phyloP scores from a whole-genome alignment of 2,113 vertebrate species.

The Conger conger region DNA sequence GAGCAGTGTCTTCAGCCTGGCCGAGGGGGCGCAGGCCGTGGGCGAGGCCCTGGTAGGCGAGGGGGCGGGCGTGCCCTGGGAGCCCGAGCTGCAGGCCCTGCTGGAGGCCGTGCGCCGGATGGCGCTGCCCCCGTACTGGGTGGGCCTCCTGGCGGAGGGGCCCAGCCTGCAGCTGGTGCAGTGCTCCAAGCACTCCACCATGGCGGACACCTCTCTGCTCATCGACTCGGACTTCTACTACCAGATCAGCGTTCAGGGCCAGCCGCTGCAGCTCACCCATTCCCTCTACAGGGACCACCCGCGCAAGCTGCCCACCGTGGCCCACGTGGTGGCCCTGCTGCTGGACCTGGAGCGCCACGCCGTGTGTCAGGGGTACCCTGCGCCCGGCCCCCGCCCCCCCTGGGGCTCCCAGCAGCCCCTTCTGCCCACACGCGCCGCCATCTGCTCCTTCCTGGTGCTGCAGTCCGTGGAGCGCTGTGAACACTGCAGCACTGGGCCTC shows the following conservation, averaged over 20 bases:
- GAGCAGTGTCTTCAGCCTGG: conserved; percentile 56
- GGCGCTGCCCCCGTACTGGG: conserved; percentile 65
- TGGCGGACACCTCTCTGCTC: conserved; percentile 67
- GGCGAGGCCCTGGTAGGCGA: conserved; percentile 24
- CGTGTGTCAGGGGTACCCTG: conserved; percentile 62
- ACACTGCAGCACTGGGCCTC: conserved; percentile 45
- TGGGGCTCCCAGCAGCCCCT: conserved; percentile 38
- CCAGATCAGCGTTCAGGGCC: conserved; percentile 67
- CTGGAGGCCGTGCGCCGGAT: conserved; percentile 55
- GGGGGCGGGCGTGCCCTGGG: conserved; percentile 25
- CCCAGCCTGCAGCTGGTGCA: conserved; percentile 71
- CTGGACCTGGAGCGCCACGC: conserved; percentile 63
- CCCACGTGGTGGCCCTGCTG: conserved; percentile 60
- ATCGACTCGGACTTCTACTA: conserved; percentile 67
- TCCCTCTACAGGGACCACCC: conserved; percentile 62
- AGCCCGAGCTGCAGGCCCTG: conserved; percentile 61
- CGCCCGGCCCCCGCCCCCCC: not conserved
- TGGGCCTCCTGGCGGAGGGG: conserved; percentile 64
- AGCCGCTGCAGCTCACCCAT: conserved; percentile 71
- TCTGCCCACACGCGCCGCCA: conserved; percentile 62
- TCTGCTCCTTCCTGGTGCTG: conserved; percentile 68
- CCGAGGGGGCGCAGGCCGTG: conserved; percentile 29
- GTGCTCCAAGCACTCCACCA: conserved; percentile 68
- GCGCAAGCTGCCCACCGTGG: conserved; percentile 39
- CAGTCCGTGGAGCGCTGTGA: conserved; percentile 51